Evolutionary conservation across 2,888 invertebrate genomes (phyloP).

Genomic region (Polydrusus cervinus): DNA sequence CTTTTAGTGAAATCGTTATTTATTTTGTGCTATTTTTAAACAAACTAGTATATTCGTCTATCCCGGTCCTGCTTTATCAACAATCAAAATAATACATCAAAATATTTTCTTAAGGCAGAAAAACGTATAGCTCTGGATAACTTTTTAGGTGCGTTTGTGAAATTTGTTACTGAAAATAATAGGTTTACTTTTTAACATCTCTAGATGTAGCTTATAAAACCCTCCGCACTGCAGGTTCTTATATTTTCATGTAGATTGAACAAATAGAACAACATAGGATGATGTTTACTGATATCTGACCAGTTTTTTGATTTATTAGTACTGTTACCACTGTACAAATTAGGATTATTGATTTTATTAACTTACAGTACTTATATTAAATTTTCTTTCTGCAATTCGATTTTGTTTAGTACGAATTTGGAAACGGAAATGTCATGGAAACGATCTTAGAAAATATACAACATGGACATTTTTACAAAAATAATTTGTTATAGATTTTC

Average conservation of each 20-base stretch:
- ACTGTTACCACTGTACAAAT: conserved; percentile 3
- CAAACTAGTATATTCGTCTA: not conserved
- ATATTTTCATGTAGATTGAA: conserved; percentile 24
- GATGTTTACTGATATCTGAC: not conserved
- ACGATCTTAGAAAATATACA: too few species aligned
- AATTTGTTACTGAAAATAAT: conserved; percentile 2
- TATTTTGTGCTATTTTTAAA: too few species aligned
- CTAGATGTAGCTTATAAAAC: conserved; percentile 47
- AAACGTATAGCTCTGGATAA: not conserved
- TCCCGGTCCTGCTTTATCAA: not conserved
- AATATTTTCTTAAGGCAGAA: conserved; percentile 7
- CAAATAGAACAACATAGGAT: conserved; percentile 14
- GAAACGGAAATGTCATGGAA: not conserved
- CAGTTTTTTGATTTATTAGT: conserved; percentile 6
- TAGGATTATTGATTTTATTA: conserved; percentile 1
- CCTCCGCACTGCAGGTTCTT: conserved; percentile 44
- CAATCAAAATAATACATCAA: conserved; percentile 30
- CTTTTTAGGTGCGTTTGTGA: conserved; percentile 10
- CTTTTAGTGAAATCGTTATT: too few species aligned
- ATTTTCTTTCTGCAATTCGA: not conserved
- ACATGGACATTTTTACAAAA: too few species aligned
- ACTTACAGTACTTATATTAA: conserved; percentile 18
- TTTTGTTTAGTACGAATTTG: not conserved
- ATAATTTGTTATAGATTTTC: too few species aligned
- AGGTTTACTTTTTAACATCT: conserved; percentile 34